phyloP scores from a whole-genome alignment of 2,888 invertebrate genomes.

The Mesorhabditis sp. region DNA sequence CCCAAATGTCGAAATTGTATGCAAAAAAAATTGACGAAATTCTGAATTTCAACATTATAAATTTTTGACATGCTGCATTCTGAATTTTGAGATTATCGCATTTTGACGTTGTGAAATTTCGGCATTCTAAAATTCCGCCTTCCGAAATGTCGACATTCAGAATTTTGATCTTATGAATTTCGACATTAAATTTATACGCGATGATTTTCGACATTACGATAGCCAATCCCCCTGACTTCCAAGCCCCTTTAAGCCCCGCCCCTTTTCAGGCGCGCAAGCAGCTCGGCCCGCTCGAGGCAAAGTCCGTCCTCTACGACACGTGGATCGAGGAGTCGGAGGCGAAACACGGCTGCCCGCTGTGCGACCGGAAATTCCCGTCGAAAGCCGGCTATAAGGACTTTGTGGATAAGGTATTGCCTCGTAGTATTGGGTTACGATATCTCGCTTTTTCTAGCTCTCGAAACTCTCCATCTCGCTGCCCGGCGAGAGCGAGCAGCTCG shows the following conservation, averaged over 20 bases:
- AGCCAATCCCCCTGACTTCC: background rate
- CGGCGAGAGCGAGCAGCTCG: constrained; percentile 7
- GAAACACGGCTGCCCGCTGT: constrained; percentile 42
- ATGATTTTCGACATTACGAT: background rate
- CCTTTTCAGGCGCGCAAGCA: background rate
- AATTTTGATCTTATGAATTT: no score
- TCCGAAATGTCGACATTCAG: background rate
- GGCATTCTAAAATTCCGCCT: background rate
- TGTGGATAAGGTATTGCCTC: constrained; percentile 12
- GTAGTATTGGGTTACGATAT: no score
- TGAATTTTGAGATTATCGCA: no score
- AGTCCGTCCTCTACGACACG: constrained; percentile 33
- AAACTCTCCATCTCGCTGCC: background rate
- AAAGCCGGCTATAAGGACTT: constrained; percentile 27
- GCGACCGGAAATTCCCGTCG: constrained; percentile 37
- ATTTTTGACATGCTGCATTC: no score
- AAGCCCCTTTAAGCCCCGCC: constrained; percentile 15
- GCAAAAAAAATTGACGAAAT: no score
- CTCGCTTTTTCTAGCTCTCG: no score
- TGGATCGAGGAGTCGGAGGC: constrained; percentile 30
- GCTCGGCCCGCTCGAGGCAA: background rate
- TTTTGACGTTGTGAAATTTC: background rate
- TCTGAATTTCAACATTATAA: no score
- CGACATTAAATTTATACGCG: background rate
- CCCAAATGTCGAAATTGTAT: no score